Evolutionary conservation across 2,888 invertebrate genomes (phyloP).

Genomic region (Cyaniris semiargus): DNA sequence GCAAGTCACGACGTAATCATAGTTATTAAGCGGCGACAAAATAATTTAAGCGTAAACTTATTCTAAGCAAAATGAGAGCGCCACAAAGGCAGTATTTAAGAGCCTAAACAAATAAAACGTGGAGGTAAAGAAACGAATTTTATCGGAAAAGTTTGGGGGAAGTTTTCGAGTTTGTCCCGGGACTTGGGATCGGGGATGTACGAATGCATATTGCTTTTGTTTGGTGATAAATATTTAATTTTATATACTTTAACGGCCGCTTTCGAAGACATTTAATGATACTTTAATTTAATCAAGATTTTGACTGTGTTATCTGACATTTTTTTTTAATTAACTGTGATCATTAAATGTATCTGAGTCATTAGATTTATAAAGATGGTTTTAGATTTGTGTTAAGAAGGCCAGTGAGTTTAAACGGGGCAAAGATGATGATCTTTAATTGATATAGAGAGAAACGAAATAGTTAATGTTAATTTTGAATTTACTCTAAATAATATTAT

Average conservation of each 20-base stretch:
- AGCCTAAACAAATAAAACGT: conserved; percentile 21
- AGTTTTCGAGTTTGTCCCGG: conserved; percentile 20
- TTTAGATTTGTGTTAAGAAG: too few relatives aligned
- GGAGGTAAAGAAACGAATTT: conserved; percentile 28
- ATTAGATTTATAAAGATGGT: too few relatives aligned
- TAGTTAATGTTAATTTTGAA: too few relatives aligned
- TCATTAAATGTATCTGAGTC: too few relatives aligned
- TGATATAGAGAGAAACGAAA: too few relatives aligned
- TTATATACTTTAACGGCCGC: neutral
- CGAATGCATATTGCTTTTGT: conserved; percentile 7
- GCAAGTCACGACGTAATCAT: conserved; percentile 8
- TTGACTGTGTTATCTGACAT: too few relatives aligned
- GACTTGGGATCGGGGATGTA: neutral
- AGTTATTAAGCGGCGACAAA: neutral
- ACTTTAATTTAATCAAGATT: neutral
- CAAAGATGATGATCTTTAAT: too few relatives aligned
- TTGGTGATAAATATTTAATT: neutral
- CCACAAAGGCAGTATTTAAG: conserved; percentile 1
- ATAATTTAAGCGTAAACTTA: conserved; percentile 10
- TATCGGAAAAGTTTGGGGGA: conserved; percentile 11
- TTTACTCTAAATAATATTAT: too few relatives aligned
- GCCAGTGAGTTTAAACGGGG: too few relatives aligned
- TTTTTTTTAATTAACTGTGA: too few relatives aligned
- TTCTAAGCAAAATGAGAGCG: neutral
- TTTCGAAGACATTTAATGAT: neutral